phyloP scores from a whole-genome alignment of 2,888 invertebrate genomes.

The Hermaeophaga mercurialis region DNA sequence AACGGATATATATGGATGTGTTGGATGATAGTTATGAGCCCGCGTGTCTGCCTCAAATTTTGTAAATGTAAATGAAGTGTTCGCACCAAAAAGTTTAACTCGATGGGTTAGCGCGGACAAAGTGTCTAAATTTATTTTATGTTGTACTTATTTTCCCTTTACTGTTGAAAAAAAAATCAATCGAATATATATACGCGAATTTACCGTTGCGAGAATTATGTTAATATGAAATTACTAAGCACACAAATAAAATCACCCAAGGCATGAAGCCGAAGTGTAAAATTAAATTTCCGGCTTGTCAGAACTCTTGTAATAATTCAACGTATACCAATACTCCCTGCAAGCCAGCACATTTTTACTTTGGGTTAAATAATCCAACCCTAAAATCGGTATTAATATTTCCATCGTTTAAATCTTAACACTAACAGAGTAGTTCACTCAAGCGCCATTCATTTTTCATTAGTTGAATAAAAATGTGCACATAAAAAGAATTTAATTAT shows the following conservation, averaged over 20 bases:
- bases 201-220: too few relatives aligned
- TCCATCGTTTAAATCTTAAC: neutral
- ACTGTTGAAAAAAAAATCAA: too few relatives aligned
- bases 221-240: neutral
- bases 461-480: too few relatives aligned
- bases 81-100: neutral
- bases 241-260: neutral
- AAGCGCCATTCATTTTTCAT: too few relatives aligned
- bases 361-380: neutral
- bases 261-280: neutral
- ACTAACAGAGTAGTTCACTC: neutral
- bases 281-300: neutral
- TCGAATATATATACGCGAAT: too few relatives aligned
- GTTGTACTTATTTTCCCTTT: too few relatives aligned
- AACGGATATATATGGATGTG: conserved; percentile 6
- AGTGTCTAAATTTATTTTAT: too few relatives aligned
- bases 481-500: too few relatives aligned
- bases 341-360: neutral
- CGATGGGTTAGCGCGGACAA: too few relatives aligned
- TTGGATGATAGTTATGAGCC: neutral
- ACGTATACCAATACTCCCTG: neutral
- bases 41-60: neutral
- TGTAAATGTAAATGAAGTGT: neutral
- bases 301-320: neutral
- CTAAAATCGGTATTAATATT: too few relatives aligned